Percentiles rank a stretch among this genome's conserved stretches.
phyloP scores from a whole-genome alignment of 2,113 vertebrate species.

The Psephotus haematonotus region DNA sequence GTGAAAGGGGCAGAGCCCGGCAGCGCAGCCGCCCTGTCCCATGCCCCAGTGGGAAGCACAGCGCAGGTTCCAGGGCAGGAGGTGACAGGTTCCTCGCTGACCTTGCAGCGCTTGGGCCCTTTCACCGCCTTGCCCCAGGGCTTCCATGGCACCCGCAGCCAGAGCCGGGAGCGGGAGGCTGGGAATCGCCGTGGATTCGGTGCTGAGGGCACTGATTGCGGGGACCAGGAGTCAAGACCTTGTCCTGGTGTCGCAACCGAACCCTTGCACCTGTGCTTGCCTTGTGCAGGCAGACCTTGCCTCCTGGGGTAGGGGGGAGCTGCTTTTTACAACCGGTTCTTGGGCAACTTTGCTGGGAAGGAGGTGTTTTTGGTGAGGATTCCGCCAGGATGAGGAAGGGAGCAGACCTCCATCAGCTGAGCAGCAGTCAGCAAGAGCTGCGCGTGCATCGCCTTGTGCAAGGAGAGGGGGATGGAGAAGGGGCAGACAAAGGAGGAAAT shows the following conservation, averaged over 20 bases:
- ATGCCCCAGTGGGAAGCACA: rapidly evolving
- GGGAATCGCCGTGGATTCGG: rapidly evolving
- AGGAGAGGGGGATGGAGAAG: neutral
- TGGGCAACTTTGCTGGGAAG: neutral
- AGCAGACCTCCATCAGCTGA: neutral
- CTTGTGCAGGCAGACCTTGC: neutral
- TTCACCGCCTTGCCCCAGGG: rapidly evolving
- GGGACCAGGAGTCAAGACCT: neutral
- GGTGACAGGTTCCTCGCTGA: neutral
- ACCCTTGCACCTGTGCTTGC: constrained; percentile 32
- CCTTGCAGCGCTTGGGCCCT: neutral
- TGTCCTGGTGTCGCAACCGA: constrained; percentile 30
- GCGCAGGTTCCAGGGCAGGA: neutral
- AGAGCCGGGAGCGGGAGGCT: neutral
- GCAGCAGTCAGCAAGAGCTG: neutral
- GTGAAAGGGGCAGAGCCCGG: neutral
- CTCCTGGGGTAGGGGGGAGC: neutral
- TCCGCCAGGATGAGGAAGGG: neutral
- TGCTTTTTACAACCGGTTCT: constrained; percentile 11
- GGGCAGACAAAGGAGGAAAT: neutral
- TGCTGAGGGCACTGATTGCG: neutral
- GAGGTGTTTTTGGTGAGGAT: neutral
- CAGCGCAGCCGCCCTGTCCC: rapidly evolving
- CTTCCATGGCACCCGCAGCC: neutral
- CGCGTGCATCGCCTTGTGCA: neutral